A percentile compares a stretch with the other conserved stretches of the same genome.
These are phyloP conservation scores for Aphidoletes aphidimyza DNA, from an alignment of 2,888 invertebrate genomes.

Conservation along the genomic window DNA sequence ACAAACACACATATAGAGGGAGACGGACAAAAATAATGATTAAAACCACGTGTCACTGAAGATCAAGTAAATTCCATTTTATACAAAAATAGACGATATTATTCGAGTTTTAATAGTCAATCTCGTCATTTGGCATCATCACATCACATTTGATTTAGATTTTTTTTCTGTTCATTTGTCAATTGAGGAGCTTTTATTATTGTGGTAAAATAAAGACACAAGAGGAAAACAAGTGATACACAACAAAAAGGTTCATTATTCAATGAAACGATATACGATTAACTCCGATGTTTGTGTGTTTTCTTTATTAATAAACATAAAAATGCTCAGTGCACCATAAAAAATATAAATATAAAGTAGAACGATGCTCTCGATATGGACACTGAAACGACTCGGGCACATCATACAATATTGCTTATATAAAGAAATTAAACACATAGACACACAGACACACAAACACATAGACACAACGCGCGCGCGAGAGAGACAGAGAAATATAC, in stretches of 20 bases:
- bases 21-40: not conserved
- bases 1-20: no score
- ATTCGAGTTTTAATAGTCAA: no score
- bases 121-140: no score
- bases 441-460: no score
- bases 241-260: slow-evolving; percentile 17
- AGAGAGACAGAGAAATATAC: not conserved
- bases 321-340: slow-evolving; percentile 12
- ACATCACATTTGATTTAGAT: no score
- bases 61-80: not conserved
- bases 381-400: no score
- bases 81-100: no score
- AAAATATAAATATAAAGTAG: not conserved
- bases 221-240: not conserved
- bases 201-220: no score
- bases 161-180: no score
- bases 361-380: not conserved
- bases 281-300: slow-evolving; percentile 22
- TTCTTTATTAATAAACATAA: slow-evolving; percentile 23
- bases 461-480: no score
- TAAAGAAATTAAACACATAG: not conserved
- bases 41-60: not conserved
- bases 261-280: slow-evolving; percentile 16
- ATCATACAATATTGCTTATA: no score
- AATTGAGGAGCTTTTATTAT: no score